Base-by-base conservation (phyloP, 2,888 invertebrate species). In the Netelia virgata region DNA sequence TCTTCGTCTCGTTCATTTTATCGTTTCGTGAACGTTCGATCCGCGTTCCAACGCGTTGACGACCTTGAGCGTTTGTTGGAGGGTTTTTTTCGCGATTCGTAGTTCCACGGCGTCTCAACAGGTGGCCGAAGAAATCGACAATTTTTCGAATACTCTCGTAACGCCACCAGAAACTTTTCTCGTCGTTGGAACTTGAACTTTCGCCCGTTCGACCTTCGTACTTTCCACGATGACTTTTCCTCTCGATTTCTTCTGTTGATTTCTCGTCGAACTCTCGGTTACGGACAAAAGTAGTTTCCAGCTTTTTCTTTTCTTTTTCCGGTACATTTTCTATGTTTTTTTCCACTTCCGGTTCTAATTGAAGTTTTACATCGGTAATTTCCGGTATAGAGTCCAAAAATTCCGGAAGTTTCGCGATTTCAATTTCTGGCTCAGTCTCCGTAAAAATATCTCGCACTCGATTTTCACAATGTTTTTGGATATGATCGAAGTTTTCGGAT, bases 121-220 rank as follows among this genome's bases (percentile, higher is more conserved):
- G 73, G n/a, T 69, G 57, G 2, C 76, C 74, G 47, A 86, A 79
- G n/a, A 86, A 86, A 43, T 86, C 76, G 5, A 86, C 10, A 1
- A 86, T 79, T 23, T 82, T 73, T 16, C 68, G 66, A 2, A 81
- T 53, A 9, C 68, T 18, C 6, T 18, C 23, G 53, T 74, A 81
- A 74, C 80, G 74, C 18, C 14, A 59, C 80, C 80, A 81, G n/a
- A 74, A 68, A 41, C 74, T 81, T 9, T 41, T 69, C 11, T 81
- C 80, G 61, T 41, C 50, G n/a, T 43, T 50, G 18, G 10, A 47
- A 41, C 23, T 64, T n/a, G 47, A 11, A 10, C 63, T 69, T 69
- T 55, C 28, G 1, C 43, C 43, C 16, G 70, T 43, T 2, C n/a
- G 59, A 59, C 53, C 69, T 59, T 74, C 78, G 81, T 78, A 14